Conservation (phyloP, 2,888 invertebrate species). For the Trisateles emortualis region DNA sequence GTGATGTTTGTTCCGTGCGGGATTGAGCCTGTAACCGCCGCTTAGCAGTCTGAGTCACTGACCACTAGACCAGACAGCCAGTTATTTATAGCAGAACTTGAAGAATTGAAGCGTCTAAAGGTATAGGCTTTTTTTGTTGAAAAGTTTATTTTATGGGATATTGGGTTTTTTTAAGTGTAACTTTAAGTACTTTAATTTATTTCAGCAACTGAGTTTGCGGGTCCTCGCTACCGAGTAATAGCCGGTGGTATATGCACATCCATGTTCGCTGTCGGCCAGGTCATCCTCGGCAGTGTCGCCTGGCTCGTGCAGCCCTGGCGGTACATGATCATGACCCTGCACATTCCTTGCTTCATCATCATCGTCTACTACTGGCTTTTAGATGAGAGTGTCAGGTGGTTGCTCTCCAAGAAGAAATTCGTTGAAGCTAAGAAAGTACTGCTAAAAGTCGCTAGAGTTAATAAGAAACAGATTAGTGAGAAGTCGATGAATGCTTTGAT, state of each 20-base stretch:
- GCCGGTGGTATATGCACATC: constrained; percentile 89
- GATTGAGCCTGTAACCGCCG: too few species aligned
- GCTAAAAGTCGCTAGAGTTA: constrained; percentile 87
- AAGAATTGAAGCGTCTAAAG: too few species aligned
- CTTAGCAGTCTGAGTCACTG: too few species aligned
- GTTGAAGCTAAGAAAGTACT: constrained; percentile 88
- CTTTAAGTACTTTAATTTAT: too few species aligned
- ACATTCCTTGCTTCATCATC: constrained; percentile 89
- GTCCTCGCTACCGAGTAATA: constrained; percentile 90
- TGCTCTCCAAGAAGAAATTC: constrained; percentile 89
- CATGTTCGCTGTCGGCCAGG: constrained; percentile 91
- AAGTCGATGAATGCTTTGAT: constrained; percentile 76
- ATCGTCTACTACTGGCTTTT: constrained; percentile 89
- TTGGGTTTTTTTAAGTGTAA: too few species aligned
- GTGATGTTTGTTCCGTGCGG: too few species aligned
- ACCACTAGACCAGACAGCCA: too few species aligned
- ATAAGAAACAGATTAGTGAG: constrained; percentile 86
- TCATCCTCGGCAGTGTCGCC: constrained; percentile 89
- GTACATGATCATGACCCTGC: constrained; percentile 88
- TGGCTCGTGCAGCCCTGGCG: constrained; percentile 91
- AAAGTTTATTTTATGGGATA: too few species aligned
- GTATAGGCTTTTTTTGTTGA: too few species aligned
- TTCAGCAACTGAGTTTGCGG: constrained; percentile 91
- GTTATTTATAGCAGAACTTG: too few species aligned
- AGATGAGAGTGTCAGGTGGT: constrained; percentile 91